Percentiles rank a stretch among this genome's conserved stretches.
phyloP scores from a whole-genome alignment of 53 echinoderm and acorn worm species.

The Temnopleurus reevesii region DNA sequence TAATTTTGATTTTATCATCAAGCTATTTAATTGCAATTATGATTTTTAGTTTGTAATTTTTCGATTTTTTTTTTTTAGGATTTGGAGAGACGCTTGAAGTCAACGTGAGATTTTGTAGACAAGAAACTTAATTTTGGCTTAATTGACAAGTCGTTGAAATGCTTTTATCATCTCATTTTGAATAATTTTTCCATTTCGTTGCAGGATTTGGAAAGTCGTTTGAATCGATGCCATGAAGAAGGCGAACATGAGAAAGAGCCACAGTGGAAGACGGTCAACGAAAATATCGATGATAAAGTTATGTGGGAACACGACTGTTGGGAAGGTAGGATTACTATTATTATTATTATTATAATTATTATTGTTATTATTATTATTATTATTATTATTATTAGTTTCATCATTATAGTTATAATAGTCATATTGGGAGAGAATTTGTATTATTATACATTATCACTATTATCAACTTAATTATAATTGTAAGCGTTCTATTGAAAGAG shows the following conservation, averaged over 20 bases:
- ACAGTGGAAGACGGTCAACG: constrained; percentile 49
- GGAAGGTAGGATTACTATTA: constrained; percentile 28
- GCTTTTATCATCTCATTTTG: background rate
- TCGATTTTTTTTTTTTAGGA: too few relatives aligned
- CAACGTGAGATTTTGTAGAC: background rate
- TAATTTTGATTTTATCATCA: too few relatives aligned
- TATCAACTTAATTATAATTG: too few relatives aligned
- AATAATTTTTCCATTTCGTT: background rate
- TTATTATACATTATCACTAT: too few relatives aligned
- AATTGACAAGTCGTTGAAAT: background rate
- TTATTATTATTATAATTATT: too few relatives aligned
- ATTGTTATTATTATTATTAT: too few relatives aligned
- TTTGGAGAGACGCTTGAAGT: background rate
- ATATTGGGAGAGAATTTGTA: too few relatives aligned
- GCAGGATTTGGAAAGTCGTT: constrained; percentile 28
- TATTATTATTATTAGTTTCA: too few relatives aligned
- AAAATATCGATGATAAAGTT: constrained; percentile 36
- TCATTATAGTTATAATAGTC: too few relatives aligned
- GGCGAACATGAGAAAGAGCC: constrained; percentile 44
- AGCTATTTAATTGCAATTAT: too few relatives aligned
- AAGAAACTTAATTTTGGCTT: background rate
- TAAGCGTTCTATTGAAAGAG: too few relatives aligned
- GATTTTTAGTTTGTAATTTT: too few relatives aligned
- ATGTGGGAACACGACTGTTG: constrained; percentile 61
- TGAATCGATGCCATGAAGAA: constrained; percentile 14